phyloP scores from a whole-genome alignment of 2,888 invertebrate genomes.

The Myathropa florea region DNA sequence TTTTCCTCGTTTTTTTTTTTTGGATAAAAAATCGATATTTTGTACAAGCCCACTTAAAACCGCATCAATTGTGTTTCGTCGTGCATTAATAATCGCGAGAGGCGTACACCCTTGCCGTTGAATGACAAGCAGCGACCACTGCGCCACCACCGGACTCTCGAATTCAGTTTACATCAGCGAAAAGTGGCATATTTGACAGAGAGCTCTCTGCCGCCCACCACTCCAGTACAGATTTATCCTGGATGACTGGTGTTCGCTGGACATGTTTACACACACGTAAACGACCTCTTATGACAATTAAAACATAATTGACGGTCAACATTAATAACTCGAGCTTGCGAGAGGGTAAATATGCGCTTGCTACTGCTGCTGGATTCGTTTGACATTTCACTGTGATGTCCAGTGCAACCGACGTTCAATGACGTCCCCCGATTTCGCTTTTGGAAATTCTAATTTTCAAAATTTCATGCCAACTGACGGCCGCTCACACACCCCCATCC shows the following conservation, averaged over 20 bases:
- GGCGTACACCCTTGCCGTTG: not conserved
- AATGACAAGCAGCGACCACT: slow-evolving; percentile 32
- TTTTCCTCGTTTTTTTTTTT: not conserved
- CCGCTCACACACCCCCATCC: not conserved
- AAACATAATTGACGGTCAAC: slow-evolving; percentile 81
- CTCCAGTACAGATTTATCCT: slow-evolving; percentile 37
- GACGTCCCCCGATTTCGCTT: slow-evolving; percentile 13
- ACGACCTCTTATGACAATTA: slow-evolving; percentile 80
- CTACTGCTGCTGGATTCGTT: slow-evolving; percentile 1
- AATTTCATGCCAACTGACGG: slow-evolving; percentile 57
- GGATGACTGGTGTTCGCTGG: slow-evolving; percentile 33
- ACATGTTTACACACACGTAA: slow-evolving; percentile 61
- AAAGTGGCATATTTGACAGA: slow-evolving; percentile 44
- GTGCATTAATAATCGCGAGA: slow-evolving; percentile 25
- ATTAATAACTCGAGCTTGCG: slow-evolving; percentile 74
- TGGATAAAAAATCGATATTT: slow-evolving; percentile 9
- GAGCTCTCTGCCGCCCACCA: not conserved
- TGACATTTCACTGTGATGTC: slow-evolving; percentile 21
- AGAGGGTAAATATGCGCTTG: slow-evolving; percentile 42
- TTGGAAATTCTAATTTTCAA: slow-evolving; percentile 65
- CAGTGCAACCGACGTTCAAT: not conserved
- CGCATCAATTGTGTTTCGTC: slow-evolving; percentile 24
- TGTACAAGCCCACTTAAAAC: not conserved
- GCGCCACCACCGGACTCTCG: slow-evolving; percentile 15
- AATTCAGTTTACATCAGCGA: slow-evolving; percentile 66